Percentiles rank a stretch among this genome's conserved stretches.
Evolutionary conservation across 2,797 vertebrate genomes (phyloP).

Genomic region (Manis crassicaudata): DNA sequence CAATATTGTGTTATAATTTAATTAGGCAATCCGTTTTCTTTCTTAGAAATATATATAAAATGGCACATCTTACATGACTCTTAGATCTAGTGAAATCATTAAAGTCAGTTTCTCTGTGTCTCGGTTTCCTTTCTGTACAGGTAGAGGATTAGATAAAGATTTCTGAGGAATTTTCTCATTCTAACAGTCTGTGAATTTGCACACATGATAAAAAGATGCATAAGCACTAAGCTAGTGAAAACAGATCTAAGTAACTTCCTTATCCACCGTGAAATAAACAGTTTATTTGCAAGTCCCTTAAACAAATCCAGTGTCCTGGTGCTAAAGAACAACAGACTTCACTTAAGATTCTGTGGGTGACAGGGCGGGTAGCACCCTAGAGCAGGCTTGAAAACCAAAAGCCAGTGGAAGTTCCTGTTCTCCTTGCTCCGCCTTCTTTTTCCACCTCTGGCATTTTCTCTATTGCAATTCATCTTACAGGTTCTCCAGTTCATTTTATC

Average conservation of each 20-base stretch:
- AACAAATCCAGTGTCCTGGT: background rate
- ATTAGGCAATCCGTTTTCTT: background rate
- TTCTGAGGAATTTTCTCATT: background rate
- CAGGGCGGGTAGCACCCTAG: background rate
- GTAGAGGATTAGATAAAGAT: background rate
- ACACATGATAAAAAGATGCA: background rate
- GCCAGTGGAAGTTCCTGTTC: background rate
- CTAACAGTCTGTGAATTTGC: background rate
- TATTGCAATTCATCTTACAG: background rate
- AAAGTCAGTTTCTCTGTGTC: background rate
- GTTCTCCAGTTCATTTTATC: background rate
- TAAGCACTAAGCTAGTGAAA: background rate
- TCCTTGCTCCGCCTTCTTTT: background rate
- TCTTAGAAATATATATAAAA: background rate
- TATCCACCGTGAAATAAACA: background rate
- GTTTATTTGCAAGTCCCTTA: background rate
- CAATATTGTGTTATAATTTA: background rate
- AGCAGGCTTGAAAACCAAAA: background rate
- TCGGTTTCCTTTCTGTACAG: background rate
- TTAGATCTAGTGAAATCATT: background rate
- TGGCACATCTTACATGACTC: background rate
- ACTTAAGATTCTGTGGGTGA: background rate
- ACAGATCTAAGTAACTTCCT: conserved; percentile 6
- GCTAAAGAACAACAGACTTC: background rate
- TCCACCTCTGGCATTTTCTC: background rate